Percentiles rank a stretch among this genome's conserved stretches.
Conservation (phyloP, 2,797 vertebrate genomes). For the Mareca strepera region DNA sequence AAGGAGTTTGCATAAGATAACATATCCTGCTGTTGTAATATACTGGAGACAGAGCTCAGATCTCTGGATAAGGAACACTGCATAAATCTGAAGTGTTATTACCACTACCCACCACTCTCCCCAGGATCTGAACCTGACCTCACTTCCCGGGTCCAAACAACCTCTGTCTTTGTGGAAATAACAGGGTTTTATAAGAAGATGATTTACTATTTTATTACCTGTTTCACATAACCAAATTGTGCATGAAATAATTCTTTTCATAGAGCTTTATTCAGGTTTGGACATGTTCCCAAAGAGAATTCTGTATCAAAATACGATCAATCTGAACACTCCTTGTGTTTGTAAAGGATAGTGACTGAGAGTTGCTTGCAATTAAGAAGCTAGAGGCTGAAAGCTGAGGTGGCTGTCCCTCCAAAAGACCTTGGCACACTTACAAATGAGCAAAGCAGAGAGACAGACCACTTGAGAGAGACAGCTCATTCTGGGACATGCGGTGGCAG, state of each 20-base stretch:
- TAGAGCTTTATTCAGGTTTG: background rate
- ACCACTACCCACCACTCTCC: slow-evolving; percentile 23
- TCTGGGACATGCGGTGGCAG: background rate
- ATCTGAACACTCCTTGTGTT: background rate
- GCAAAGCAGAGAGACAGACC: background rate
- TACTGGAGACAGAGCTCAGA: slow-evolving; percentile 58
- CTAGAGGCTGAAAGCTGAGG: background rate
- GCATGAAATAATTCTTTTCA: background rate
- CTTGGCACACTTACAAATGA: background rate
- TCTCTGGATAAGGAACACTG: slow-evolving; percentile 54
- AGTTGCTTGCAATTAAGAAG: background rate
- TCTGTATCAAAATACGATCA: background rate
- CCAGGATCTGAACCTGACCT: slow-evolving; percentile 64
- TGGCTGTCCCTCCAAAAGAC: background rate
- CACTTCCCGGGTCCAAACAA: slow-evolving; percentile 30
- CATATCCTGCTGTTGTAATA: slow-evolving; percentile 64
- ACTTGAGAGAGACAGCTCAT: background rate
- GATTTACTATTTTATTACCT: background rate
- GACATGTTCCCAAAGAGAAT: background rate
- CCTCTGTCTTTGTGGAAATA: slow-evolving; percentile 8
- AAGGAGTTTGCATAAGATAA: slow-evolving; percentile 73
- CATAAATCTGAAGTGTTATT: slow-evolving; percentile 37
- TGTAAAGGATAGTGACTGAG: background rate
- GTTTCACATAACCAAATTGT: background rate
- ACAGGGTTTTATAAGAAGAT: slow-evolving; percentile 24